Evolutionary conservation across 2,797 vertebrate species (phyloP), one percentile per base, ranked within the genome.

Genomic region (Cossypha polioptera): DNA sequence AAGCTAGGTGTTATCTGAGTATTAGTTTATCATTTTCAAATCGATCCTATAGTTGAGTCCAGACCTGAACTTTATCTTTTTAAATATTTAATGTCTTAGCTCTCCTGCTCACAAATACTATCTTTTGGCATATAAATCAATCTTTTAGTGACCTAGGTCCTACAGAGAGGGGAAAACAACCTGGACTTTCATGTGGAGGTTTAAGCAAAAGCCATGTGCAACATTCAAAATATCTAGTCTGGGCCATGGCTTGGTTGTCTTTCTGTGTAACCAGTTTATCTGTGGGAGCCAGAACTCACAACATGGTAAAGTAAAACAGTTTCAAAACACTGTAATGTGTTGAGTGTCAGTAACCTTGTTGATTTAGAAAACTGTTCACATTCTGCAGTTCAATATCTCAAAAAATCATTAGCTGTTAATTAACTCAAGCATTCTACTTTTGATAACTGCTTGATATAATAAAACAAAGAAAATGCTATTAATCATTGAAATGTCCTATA

Each of bases 391-490:
- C 61, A 82, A 3, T 82, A 89, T 59, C 47, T 82, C 29, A 92
- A 83, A 94, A 83, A 75, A 66, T 90, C 42, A 87, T 92, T 87
- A 94, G 47, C 86, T 62, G 28, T 57, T 68, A 86, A 94, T 91
- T 88, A 90, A 90, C 77, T 91, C 59, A 92, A 65, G 61, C 17
- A 59, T 88, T 90, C 68, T 75, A 14, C 21, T 88, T 86, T 72
- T 87, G 74, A 78, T 86, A 86, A 78, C 12, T n/a, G 16, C 33
- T 48, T 71, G 57, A 71, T 54, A 43, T 43, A 86, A 55, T 86
- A 93, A 91, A 94, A 80, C 31, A 77, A 94, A 82, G 59, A 90
- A 92, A 88, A 90, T 33, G 7, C 26, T 75, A n/a, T 90, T 90
- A 42, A 85, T 95, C 40, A 81, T 21, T 94, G 42, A 92, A 72